Evolutionary conservation across 2,797 vertebrate species (phyloP), one percentile per base, ranked within the genome.

Genomic region (Meda fulgida): DNA sequence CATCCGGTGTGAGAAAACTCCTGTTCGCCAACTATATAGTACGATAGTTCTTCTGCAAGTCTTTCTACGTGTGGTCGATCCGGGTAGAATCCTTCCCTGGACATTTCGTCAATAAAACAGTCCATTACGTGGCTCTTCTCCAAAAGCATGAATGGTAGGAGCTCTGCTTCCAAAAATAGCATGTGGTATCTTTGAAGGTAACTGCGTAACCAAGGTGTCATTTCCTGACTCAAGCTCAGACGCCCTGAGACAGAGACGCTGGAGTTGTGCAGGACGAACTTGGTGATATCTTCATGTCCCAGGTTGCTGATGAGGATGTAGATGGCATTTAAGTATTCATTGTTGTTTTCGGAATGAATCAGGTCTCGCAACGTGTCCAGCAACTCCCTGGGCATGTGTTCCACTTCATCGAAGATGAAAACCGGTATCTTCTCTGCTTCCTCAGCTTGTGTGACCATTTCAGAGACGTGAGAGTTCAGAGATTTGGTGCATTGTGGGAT

Each of bases 71-170:
- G 96, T 11, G 89, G 86, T 16, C 91, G 95, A 69, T 99, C 97
- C 0, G 97, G 98, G 87, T 98, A 99, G 87, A 99, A 97, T 0
- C 98, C 98, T 91, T 99, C 98, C 0, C 95, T 94, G 5, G 96
- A 96, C 94, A 99, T 96, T 90, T 99, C 97, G 0, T 98, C 98
- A 26, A 97, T 91, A 92, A 99, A 97, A 89, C 98, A 99, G 81
- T 92, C 93, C 85, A 96, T 93, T 77, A 99, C 92, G 0, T 98
- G 96, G 67, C 83, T 87, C 89, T 96, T 97, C 89, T 99, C 97
- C 93, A 99, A 36, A 1, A 99, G 95, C 31, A 94, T 86, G 8
- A 99, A 95, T 0, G 97, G 97, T 29, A 99, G 70, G 55, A 96
- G 5, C 75, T 97, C 95, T 0, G 93, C 96, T 40, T 94, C 91